Percentiles rank a stretch among this genome's conserved stretches.
Evolutionary conservation across 2,797 vertebrate genomes (phyloP).

Genomic region (Choloepus didactylus): DNA sequence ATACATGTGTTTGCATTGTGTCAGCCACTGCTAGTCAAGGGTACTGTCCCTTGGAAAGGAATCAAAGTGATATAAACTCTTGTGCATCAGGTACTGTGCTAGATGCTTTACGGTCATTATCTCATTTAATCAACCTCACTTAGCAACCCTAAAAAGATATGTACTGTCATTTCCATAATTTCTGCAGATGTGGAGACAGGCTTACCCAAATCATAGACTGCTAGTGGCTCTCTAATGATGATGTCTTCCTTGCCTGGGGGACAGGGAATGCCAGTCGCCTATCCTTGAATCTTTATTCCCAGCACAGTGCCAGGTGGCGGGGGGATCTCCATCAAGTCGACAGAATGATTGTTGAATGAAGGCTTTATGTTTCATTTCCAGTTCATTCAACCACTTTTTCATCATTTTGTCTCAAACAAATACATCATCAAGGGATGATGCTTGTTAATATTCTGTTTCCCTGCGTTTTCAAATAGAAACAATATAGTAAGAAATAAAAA

Average conservation of each 20-base stretch:
- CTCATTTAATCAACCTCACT: not conserved
- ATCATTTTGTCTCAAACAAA: not conserved
- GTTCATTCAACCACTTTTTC: not conserved
- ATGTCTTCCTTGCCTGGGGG: not conserved
- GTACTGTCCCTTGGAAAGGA: not conserved
- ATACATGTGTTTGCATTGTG: not conserved
- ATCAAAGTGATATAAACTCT: not conserved
- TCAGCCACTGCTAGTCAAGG: not conserved
- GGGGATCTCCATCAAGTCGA: not conserved
- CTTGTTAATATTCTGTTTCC: not conserved
- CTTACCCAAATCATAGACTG: not conserved
- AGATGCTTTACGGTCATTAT: not conserved
- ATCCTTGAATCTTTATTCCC: not conserved
- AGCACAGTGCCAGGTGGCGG: not conserved
- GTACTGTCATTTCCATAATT: not conserved
- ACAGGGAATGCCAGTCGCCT: accelerated
- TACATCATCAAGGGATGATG: not conserved
- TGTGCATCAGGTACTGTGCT: not conserved
- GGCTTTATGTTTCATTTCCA: not conserved
- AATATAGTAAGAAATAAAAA: not conserved
- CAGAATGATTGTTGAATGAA: not conserved
- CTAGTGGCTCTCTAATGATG: not conserved
- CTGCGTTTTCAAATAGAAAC: not conserved
- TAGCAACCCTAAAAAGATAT: not conserved
- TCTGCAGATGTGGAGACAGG: not conserved